phyloP scores from a whole-genome alignment of 2,113 vertebrate genomes.

The Zosterops pallidus region DNA sequence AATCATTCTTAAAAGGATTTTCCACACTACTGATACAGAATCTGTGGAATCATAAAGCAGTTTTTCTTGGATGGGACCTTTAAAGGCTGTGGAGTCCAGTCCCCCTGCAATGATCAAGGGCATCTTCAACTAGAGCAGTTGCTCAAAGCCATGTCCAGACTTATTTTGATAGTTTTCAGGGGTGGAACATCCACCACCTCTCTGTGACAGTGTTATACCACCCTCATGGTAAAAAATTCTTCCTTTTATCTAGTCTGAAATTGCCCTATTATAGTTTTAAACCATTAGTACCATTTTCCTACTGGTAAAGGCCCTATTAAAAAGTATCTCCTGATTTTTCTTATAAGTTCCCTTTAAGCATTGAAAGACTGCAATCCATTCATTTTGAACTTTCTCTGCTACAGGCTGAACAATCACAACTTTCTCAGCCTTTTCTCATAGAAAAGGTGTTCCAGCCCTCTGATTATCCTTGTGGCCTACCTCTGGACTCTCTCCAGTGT shows the following conservation, averaged over 20 bases:
- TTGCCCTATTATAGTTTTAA: background rate
- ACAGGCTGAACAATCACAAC: background rate
- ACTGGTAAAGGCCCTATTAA: accelerated
- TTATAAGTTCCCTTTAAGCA: background rate
- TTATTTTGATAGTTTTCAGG: background rate
- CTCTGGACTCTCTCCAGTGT: background rate
- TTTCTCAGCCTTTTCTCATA: background rate
- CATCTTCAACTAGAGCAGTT: background rate
- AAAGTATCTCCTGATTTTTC: background rate
- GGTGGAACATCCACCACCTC: background rate
- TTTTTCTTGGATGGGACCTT: background rate
- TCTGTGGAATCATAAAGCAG: background rate
- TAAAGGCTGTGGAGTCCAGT: background rate
- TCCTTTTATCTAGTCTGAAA: background rate
- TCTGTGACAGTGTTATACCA: background rate
- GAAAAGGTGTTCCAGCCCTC: background rate
- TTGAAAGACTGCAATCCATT: background rate
- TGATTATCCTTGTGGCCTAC: background rate
- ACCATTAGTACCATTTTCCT: background rate
- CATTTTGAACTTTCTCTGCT: background rate
- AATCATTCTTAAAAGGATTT: background rate
- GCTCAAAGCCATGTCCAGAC: background rate
- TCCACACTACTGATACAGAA: background rate
- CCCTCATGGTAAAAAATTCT: background rate
- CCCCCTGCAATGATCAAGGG: background rate